phyloP scores from a whole-genome alignment of 2,888 invertebrate species.

The Carcina quercana region DNA sequence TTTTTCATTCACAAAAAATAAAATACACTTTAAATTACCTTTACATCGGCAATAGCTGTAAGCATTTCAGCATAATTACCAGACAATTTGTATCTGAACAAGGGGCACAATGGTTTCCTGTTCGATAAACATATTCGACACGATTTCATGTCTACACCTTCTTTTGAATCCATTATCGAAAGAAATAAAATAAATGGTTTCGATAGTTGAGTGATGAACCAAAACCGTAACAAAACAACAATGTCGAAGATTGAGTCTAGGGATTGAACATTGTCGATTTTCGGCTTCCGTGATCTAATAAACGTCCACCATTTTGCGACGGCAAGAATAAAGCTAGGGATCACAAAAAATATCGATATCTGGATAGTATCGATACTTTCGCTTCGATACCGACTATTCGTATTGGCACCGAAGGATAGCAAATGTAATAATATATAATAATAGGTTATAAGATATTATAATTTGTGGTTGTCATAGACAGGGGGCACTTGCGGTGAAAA shows the following conservation, averaged over 20 bases:
- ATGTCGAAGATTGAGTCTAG: conserved; percentile 22
- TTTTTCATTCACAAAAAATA: too few species aligned
- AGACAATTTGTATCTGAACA: conserved; percentile 62
- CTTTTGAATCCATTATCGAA: conserved; percentile 41
- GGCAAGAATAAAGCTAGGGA: too few species aligned
- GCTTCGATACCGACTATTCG: too few species aligned
- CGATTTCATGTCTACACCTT: conserved; percentile 46
- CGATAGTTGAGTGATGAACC: conserved; percentile 29
- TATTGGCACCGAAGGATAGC: too few species aligned
- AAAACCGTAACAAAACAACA: conserved; percentile 28
- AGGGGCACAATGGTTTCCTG: conserved; percentile 57
- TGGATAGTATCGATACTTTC: too few species aligned
- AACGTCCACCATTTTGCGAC: conserved; percentile 11
- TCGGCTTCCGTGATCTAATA: conserved; percentile 1
- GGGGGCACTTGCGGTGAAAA: too few species aligned
- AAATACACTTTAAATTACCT: conserved; percentile 36
- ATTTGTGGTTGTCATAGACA: too few species aligned
- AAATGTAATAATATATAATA: too few species aligned
- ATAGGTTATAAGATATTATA: too few species aligned
- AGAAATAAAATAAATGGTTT: conserved; percentile 6
- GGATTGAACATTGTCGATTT: conserved; percentile 12
- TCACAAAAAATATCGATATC: too few species aligned
- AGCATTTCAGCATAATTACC: conserved; percentile 72
- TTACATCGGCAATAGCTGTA: conserved; percentile 64
- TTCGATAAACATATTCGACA: conserved; percentile 62